Evolutionary conservation across 2,113 vertebrate genomes (phyloP), one percentile per base, ranked within the genome.

Genomic region (Nothoprocta perdicaria): DNA sequence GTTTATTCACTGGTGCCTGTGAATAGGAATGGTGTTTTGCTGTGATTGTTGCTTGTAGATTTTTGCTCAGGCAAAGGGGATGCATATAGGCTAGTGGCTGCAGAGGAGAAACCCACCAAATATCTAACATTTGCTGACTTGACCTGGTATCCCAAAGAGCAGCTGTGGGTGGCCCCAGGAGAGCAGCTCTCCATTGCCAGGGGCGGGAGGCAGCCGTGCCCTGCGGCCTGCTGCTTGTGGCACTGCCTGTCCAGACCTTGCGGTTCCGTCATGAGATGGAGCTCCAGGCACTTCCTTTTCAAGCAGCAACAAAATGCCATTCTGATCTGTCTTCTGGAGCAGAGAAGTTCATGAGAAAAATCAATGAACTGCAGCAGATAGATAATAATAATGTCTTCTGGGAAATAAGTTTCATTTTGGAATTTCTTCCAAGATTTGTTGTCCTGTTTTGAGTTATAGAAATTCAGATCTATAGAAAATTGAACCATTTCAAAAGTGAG

Each of bases 351-450:
- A 53, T 53, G 60, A 73, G n/a, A 40, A 84, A 43, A 83, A 43
- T 38, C 35, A 38, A 18, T 21, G 15, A 15, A 13, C 33, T 87
- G 31, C 65, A 33, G 50, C 21, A 9, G 12, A 57, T 81, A 48
- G 41, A n/a, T n/a, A n/a, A n/a, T n/a, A n/a, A n/a, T 27, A 38
- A 9, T 62, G 12, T 13, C 61, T 92, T 68, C 69, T 88, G 80
- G 68, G 65, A 78, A 85, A 78, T 38, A 53, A n/a, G 27, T 41
- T 89, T 89, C 27, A 23, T 68, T 93, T 92, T 78, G 82, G 40
- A 5, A 33, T 91, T 94, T 88, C 52, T 86, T 77, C 91, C 61
- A 91, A 80, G 61, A 55, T 18, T 80, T 73, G 5, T 66, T 82
- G 16, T 67, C 7, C 9, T 68, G 5, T 74, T 93, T 82, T 72